Base-by-base conservation (phyloP, 2,888 invertebrate genomes). In the Brachylomia viminalis region DNA sequence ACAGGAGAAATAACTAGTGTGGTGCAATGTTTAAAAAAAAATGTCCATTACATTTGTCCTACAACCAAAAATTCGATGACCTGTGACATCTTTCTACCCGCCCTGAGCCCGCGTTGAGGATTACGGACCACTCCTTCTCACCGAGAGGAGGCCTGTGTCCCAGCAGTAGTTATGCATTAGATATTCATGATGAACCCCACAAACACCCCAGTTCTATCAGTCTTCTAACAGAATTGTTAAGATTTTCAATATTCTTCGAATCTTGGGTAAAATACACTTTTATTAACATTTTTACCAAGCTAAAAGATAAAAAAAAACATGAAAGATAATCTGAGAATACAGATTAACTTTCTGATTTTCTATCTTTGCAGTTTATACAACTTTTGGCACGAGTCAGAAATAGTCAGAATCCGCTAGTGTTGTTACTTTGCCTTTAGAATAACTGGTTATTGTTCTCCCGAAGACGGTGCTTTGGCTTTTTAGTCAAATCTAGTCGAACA, bases 361-460 rank as follows among this genome's bases (percentile, higher is more conserved):
- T 30, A 42, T 0, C 20, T 75, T 49, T 38, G n/a, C 4, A 42
- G 20, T 20, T 76, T 38, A 58, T 54, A 49, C n/a, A 42, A 76
- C 23, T n/a, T 30, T 23, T 47, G 17, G n/a, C 17, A 62, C 0
- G 2, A 23, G 5, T 17, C 23, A 45, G 20, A n/a, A 33, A 78
- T 45, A 45, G 3, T 54, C 11, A 47, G 7, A 47, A 30, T 49
- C 2, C 4, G 6, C 38, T 56, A 33, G 15, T 42, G n/a, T 77
- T 61, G 27, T 23, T 20, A 56, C 15, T 52, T 47, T 42, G 10
- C 42, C 13, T 30, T 45, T 38, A 38, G 4, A 49, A 77, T 47
- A n/a, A 62, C 20, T 8, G 8, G 27, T 54, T 56, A 42, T 47
- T 47, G 23, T 56, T 62, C 47, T 54, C 11, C 5, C 5, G 6